Conservation (phyloP, 2,888 invertebrate genomes). For the Laothoe populi region DNA sequence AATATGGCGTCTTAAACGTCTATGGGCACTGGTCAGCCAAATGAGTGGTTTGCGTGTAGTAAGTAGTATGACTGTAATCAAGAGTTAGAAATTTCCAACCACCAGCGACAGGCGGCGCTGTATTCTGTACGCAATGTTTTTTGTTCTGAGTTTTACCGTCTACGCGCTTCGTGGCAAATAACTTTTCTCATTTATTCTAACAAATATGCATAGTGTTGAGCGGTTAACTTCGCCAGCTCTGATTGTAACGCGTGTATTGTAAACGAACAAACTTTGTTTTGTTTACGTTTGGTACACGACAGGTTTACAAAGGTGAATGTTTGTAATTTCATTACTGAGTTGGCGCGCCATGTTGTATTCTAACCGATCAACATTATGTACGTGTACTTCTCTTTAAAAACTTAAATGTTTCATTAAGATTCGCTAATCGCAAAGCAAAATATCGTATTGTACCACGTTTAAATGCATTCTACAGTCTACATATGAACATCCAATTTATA, state of each 20-base stretch:
- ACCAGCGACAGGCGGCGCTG: conserved; percentile 51
- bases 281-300: conserved; percentile 21
- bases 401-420: background rate
- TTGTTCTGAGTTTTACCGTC: too few relatives aligned
- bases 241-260: conserved; percentile 37
- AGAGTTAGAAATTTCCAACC: conserved; percentile 43
- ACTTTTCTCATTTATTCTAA: conserved; percentile 63
- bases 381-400: background rate
- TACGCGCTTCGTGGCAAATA: conserved; percentile 33
- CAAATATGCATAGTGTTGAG: conserved; percentile 52
- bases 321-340: conserved; percentile 18
- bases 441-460: too few relatives aligned
- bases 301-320: conserved; percentile 15
- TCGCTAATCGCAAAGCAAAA: background rate
- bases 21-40: conserved; percentile 32
- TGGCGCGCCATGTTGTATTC: conserved; percentile 11
- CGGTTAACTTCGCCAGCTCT: conserved; percentile 43
- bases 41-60: conserved; percentile 52
- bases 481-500: too few relatives aligned
- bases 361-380: background rate
- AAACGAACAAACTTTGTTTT: conserved; percentile 21
- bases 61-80: too few relatives aligned
- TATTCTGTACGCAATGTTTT: conserved; percentile 55
- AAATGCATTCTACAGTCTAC: too few relatives aligned
- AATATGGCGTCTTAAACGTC: background rate